These are phyloP conservation scores for Diplodus sargus DNA, from an alignment of 2,797 vertebrate genomes.

Conservation along the genomic window DNA sequence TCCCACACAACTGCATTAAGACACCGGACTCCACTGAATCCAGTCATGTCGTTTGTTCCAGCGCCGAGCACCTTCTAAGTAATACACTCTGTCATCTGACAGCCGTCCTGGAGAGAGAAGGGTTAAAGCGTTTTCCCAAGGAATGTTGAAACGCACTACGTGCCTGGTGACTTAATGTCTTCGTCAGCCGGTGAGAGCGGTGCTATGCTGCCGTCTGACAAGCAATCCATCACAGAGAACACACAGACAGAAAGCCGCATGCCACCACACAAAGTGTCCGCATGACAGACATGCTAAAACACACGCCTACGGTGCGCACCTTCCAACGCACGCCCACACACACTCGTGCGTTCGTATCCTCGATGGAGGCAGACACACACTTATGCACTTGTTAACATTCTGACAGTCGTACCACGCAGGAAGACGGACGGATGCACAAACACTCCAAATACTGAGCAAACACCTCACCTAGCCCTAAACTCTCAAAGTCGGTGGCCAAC, in stretches of 20 bases:
- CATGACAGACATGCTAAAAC: constrained; percentile 52
- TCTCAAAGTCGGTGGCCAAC: constrained; percentile 42
- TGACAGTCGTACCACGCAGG: constrained; percentile 40
- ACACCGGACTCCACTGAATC: constrained; percentile 38
- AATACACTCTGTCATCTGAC: constrained; percentile 66
- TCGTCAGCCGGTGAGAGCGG: constrained; percentile 75
- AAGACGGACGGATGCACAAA: constrained; percentile 44
- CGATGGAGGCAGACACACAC: constrained; percentile 30
- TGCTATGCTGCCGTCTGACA: constrained; percentile 76
- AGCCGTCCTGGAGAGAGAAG: constrained; percentile 68
- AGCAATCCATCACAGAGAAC: constrained; percentile 85
- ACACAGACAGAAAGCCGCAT: constrained; percentile 74
- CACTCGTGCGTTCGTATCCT: background rate
- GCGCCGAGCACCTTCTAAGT: constrained; percentile 52
- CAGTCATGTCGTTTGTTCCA: constrained; percentile 20
- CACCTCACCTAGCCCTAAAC: constrained; percentile 31
- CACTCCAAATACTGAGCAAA: constrained; percentile 37
- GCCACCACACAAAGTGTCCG: constrained; percentile 60
- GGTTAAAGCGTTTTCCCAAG: constrained; percentile 81
- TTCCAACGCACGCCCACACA: background rate
- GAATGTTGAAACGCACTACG: constrained; percentile 75
- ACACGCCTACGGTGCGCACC: constrained; percentile 14
- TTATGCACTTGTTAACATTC: constrained; percentile 58
- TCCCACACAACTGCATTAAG: constrained; percentile 56
- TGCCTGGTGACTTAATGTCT: constrained; percentile 85